These are phyloP conservation scores for Drosophila sp. DNA, from an alignment of 1,140 invertebrate genomes.

Conservation along the genomic window DNA sequence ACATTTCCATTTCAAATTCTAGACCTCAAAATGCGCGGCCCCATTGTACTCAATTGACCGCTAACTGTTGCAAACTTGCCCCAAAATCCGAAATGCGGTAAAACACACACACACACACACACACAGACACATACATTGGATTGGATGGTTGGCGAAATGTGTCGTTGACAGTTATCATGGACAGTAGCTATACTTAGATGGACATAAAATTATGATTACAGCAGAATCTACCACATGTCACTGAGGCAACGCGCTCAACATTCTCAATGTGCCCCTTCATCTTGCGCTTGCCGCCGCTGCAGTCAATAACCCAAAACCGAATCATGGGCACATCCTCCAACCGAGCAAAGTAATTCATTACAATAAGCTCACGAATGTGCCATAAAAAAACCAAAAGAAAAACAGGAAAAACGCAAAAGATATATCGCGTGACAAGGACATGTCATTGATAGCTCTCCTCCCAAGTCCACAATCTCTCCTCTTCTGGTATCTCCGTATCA, in stretches of 20 bases:
- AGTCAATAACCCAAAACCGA: slow-evolving; percentile 60
- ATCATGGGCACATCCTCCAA: slow-evolving; percentile 45
- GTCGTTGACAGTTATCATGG: slow-evolving; percentile 75
- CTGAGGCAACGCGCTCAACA: slow-evolving; percentile 5
- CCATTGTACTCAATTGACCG: slow-evolving; percentile 51
- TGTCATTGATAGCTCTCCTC: background rate
- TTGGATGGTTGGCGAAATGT: slow-evolving; percentile 24
- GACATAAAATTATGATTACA: slow-evolving; percentile 81
- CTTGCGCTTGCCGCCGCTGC: background rate
- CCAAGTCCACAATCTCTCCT: background rate
- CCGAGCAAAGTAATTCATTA: slow-evolving; percentile 75
- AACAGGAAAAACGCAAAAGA: slow-evolving; percentile 3
- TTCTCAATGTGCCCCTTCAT: background rate
- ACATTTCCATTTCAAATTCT: slow-evolving; percentile 9
- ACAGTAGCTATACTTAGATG: slow-evolving; percentile 71
- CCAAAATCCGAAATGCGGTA: slow-evolving; percentile 4
- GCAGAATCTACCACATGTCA: slow-evolving; percentile 68
- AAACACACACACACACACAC: slow-evolving; percentile 24
- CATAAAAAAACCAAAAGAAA: slow-evolving; percentile 70
- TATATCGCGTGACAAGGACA: slow-evolving; percentile 17
- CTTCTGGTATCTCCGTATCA: slow-evolving; percentile 31
- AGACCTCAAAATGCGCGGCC: slow-evolving; percentile 19
- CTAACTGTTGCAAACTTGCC: slow-evolving; percentile 48
- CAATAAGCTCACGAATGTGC: slow-evolving; percentile 83
- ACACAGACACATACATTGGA: slow-evolving; percentile 6